Conservation (phyloP, 2,888 invertebrate genomes). For the Hoplodrina ambigua region DNA sequence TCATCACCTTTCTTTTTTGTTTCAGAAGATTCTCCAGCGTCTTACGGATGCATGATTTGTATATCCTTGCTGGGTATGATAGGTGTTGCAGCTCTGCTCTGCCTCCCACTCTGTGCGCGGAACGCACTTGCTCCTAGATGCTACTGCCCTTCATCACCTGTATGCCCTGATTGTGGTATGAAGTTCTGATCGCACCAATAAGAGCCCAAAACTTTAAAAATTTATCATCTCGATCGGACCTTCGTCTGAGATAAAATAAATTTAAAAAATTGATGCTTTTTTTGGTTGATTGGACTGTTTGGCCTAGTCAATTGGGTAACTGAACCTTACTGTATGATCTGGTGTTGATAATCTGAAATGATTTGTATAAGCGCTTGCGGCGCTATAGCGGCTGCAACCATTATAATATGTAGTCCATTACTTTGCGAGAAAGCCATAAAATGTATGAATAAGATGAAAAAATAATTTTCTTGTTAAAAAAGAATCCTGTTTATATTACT, state of each 20-base stretch:
- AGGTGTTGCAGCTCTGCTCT: conserved; percentile 67
- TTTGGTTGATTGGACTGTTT: too few species aligned
- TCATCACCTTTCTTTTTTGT: conserved; percentile 52
- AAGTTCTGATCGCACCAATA: conserved; percentile 53
- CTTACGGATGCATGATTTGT: conserved; percentile 74
- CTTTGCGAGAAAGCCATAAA: conserved; percentile 68
- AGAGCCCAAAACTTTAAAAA: not conserved
- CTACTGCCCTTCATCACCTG: conserved; percentile 65
- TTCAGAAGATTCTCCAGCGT: conserved; percentile 46
- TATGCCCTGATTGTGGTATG: conserved; percentile 72
- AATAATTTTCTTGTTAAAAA: conserved; percentile 16
- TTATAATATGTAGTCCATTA: conserved; percentile 69
- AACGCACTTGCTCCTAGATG: conserved; percentile 65
- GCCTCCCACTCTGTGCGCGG: conserved; percentile 71
- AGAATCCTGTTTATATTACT: conserved; percentile 22
- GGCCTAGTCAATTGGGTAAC: not conserved
- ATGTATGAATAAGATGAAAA: conserved; percentile 61
- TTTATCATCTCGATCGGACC: not conserved
- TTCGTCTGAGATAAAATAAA: not conserved
- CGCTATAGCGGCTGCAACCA: conserved; percentile 62
- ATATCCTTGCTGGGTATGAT: conserved; percentile 71
- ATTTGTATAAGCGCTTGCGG: conserved; percentile 70
- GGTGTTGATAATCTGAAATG: conserved; percentile 58
- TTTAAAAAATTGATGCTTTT: too few species aligned
- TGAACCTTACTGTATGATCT: not conserved